phyloP scores from a whole-genome alignment of 1,140 invertebrate species.

The Zaprionus lachaisei region DNA sequence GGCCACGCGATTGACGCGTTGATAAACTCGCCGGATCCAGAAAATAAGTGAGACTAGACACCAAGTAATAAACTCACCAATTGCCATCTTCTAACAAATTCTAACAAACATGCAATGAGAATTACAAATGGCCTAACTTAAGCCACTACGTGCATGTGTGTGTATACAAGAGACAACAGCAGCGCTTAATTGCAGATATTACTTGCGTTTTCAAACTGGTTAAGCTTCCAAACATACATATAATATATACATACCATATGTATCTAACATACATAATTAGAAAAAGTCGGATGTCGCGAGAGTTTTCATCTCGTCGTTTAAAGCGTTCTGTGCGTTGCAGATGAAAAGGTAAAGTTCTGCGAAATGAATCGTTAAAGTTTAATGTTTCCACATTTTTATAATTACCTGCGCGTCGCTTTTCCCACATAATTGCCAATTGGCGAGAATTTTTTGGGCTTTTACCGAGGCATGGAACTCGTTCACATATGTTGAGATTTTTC shows the following conservation, averaged over 20 bases:
- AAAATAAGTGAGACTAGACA: background rate
- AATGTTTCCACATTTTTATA: conserved; percentile 37
- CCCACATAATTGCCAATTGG: conserved; percentile 37
- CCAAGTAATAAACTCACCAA: conserved; percentile 3
- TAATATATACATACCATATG: too few relatives aligned
- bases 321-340: background rate
- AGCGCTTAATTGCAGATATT: too few relatives aligned
- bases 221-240: too few relatives aligned
- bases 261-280: too few relatives aligned
- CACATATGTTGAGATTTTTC: conserved; percentile 42
- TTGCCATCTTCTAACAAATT: conserved; percentile 11
- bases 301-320: background rate
- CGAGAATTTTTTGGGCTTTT: conserved; percentile 16
- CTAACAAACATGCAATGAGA: background rate
- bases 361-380: conserved; percentile 31
- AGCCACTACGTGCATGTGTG: background rate
- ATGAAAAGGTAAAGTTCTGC: background rate
- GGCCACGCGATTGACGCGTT: conserved; percentile 39
- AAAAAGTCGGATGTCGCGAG: too few relatives aligned
- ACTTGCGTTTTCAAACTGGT: too few relatives aligned
- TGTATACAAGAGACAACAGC: background rate
- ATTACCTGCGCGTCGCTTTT: conserved; percentile 3
- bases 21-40: conserved; percentile 11
- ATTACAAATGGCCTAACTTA: background rate
- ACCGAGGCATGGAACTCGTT: background rate